Base-by-base conservation (phyloP, 2,113 vertebrate species). In the Addax nasomaculatus region DNA sequence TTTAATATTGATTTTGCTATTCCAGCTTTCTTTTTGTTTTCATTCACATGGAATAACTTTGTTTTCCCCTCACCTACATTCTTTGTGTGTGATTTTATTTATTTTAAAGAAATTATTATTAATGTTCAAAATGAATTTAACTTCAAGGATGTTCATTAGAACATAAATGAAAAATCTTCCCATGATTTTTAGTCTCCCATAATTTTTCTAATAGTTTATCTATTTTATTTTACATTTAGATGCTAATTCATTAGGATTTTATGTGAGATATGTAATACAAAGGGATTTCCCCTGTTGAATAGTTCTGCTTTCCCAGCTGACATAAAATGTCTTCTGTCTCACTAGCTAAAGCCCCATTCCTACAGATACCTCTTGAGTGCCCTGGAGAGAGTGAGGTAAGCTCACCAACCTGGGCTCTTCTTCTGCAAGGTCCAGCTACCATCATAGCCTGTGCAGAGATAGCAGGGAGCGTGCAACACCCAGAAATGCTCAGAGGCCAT, bases 381-480 rank as follows among this genome's bases (percentile, higher is more conserved):
- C 39, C 14, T 3, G 23, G 12, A 51, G 49, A 36, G 11, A 62
- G 27, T 58, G n/a, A 19, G 27, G 4, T n/a, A 53, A 45, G 85
- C 64, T 47, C 13, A 7, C 88, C 2, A 73, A 4, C 57, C 62
- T 47, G 3, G 2, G 51, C 23, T 27, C 21, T 7, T 25, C 80
- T 53, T 21, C 30, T 7, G 14, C 2, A 2, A 51, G n/a, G 12
- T 9, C 7, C 15, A 45, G 51, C 30, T 13, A 55, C 25, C 0
- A 0, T 2, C 45, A 91, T 45, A 23, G 15, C 19, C 39, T 23
- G 36, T 16, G 7, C 16, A 14, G 16, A 67, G 29, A 64, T 1
- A 12, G 2, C 55, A 84, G 39, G 47, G 10, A n/a, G 9, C 0
- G 0, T 5, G 5, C 7, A 29, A 29, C 43, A 45, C 90, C 51